Conservation (phyloP, 2,113 vertebrate genomes). For the Takifugu bimaculatus region DNA sequence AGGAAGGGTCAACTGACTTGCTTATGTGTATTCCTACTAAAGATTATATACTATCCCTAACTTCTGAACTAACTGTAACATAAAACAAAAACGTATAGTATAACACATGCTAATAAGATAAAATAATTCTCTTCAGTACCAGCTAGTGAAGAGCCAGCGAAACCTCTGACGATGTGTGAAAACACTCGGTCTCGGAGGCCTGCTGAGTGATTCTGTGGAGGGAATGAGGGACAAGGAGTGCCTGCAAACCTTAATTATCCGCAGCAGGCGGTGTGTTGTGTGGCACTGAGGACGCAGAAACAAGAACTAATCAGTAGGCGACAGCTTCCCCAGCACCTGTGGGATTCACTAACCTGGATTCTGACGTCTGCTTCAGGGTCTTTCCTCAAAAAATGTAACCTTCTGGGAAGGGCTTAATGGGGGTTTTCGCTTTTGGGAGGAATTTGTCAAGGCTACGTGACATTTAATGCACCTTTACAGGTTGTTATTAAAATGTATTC, state of each 20-base stretch:
- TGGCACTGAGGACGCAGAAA: conserved; percentile 33
- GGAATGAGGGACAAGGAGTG: conserved; percentile 15
- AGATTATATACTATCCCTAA: no score
- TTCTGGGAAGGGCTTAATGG: conserved; percentile 42
- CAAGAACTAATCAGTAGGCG: conserved; percentile 52
- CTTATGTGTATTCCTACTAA: no score
- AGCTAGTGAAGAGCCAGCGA: background rate
- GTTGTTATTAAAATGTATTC: conserved; percentile 40
- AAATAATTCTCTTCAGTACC: no score
- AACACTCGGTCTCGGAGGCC: background rate
- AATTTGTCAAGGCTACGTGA: conserved; percentile 47
- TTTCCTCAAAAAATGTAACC: conserved; percentile 30
- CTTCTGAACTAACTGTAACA: no score
- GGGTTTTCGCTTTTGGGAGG: conserved; percentile 36
- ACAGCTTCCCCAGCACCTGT: conserved; percentile 26
- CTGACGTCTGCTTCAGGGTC: conserved; percentile 45
- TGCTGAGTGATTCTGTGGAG: conserved; percentile 1
- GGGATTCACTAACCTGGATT: conserved; percentile 35
- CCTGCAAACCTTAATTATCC: conserved; percentile 47
- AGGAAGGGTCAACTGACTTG: no score
- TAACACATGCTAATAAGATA: no score
- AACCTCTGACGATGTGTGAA: conserved; percentile 7
- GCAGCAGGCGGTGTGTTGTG: conserved; percentile 45
- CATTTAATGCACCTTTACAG: conserved; percentile 46
- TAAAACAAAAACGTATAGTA: no score